These are phyloP conservation scores for Megaceryle maxima DNA, from an alignment of 2,113 vertebrate genomes.

Conservation along the genomic window DNA sequence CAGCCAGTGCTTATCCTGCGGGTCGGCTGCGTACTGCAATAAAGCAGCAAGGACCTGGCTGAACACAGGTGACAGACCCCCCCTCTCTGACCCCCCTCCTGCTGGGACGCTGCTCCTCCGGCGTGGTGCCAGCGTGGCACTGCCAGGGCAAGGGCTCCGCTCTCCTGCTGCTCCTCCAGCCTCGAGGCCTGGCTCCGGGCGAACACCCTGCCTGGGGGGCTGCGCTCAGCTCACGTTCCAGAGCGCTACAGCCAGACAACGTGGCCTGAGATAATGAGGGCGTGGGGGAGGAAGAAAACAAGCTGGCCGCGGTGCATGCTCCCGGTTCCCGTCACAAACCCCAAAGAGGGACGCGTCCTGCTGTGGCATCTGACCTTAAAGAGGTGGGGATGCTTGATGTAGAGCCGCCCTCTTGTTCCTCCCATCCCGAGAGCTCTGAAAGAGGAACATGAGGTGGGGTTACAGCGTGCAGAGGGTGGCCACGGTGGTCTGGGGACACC, in stretches of 20 bases:
- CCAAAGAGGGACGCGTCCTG: neutral
- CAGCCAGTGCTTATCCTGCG: constrained; percentile 98
- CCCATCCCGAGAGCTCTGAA: constrained; percentile 96
- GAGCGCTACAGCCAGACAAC: neutral
- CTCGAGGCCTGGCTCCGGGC: neutral
- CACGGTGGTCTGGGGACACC: neutral
- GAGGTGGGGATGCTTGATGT: constrained; percentile 95
- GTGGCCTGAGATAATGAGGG: neutral
- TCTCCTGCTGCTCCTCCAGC: neutral
- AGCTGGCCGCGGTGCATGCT: rapidly evolving
- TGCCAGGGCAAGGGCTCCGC: neutral
- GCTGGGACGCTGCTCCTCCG: rapidly evolving
- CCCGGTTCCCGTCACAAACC: neutral
- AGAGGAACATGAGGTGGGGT: neutral
- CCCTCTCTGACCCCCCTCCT: neutral
- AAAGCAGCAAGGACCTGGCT: constrained; percentile 37
- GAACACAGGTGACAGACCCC: neutral
- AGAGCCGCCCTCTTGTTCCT: constrained; percentile 96
- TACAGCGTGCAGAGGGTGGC: rapidly evolving
- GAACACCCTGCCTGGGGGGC: rapidly evolving
- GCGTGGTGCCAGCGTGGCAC: neutral
- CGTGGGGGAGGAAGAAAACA: neutral
- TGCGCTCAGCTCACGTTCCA: rapidly evolving
- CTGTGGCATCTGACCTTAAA: constrained; percentile 86
- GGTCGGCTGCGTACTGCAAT: constrained; percentile 92